These are phyloP conservation scores for Anarrhichthys ocellatus DNA, from an alignment of 2,113 vertebrate genomes.

Conservation along the genomic window DNA sequence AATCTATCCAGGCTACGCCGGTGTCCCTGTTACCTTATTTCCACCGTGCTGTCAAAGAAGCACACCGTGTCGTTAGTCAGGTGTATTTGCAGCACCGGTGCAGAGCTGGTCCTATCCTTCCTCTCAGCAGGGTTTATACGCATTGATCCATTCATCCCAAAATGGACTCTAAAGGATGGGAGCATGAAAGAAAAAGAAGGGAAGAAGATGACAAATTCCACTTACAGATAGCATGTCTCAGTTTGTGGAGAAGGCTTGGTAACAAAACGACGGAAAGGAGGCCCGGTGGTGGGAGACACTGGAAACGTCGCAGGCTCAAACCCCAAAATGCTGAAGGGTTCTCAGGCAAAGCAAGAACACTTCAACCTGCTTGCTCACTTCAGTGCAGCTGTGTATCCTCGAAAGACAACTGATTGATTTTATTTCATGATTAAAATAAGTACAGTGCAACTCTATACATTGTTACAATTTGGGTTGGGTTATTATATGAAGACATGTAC, in stretches of 20 bases:
- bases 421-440: conserved; percentile 2
- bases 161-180: conserved; percentile 88
- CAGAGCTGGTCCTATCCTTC: conserved; percentile 70
- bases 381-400: background rate
- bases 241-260: conserved; percentile 12
- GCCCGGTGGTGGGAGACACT: background rate
- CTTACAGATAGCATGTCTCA: conserved; percentile 33
- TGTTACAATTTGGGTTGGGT: background rate
- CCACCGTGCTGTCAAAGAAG: conserved; percentile 90
- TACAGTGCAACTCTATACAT: background rate
- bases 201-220: conserved; percentile 36
- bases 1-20: conserved; percentile 58
- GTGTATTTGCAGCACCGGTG: conserved; percentile 85
- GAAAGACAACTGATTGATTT: background rate
- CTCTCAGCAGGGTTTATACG: conserved; percentile 84
- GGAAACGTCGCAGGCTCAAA: conserved; percentile 17
- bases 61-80: conserved; percentile 88
- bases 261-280: conserved; percentile 1
- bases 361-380: background rate
- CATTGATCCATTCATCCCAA: conserved; percentile 96
- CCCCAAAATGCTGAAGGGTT: background rate
- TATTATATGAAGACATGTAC: background rate
- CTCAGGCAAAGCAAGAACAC: background rate
- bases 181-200: background rate
- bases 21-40: conserved; percentile 88